Evolutionary conservation across 1,140 invertebrate species (phyloP).

Genomic region (Diuraphis noxia): DNA sequence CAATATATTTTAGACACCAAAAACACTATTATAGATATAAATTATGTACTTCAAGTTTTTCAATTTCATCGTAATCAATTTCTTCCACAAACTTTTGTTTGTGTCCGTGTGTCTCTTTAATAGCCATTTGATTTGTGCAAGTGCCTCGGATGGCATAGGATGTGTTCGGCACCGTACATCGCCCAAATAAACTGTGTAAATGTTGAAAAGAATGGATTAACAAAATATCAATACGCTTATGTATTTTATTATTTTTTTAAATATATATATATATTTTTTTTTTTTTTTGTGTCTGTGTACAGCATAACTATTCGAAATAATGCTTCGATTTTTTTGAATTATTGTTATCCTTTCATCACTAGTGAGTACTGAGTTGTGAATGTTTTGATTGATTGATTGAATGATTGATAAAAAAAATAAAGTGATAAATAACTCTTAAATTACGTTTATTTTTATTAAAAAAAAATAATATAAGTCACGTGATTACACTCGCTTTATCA

Average conservation of each 20-base stretch:
- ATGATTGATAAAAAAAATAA: conserved; percentile 14
- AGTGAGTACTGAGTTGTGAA: no score
- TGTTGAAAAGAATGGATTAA: background rate
- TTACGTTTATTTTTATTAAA: background rate
- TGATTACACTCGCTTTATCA: background rate
- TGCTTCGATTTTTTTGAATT: no score
- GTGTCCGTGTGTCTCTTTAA: conserved; percentile 60
- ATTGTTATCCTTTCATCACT: conserved; percentile 25
- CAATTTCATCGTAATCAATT: conserved; percentile 66
- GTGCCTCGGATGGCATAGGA: background rate
- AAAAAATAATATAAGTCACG: background rate
- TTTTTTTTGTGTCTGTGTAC: no score
- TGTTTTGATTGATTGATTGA: background rate
- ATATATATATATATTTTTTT: background rate
- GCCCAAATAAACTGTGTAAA: conserved; percentile 6
- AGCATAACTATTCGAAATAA: no score
- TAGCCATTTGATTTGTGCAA: conserved; percentile 60
- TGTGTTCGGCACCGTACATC: conserved; percentile 15
- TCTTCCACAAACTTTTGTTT: conserved; percentile 66
- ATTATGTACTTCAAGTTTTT: conserved; percentile 63
- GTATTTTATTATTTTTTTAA: background rate
- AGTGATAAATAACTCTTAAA: conserved; percentile 10
- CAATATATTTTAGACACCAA: background rate
- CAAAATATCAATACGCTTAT: background rate
- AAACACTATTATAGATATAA: background rate